These are phyloP conservation scores for Phanerotoma sp. DNA, from an alignment of 2,888 invertebrate species.

Conservation along the genomic window DNA sequence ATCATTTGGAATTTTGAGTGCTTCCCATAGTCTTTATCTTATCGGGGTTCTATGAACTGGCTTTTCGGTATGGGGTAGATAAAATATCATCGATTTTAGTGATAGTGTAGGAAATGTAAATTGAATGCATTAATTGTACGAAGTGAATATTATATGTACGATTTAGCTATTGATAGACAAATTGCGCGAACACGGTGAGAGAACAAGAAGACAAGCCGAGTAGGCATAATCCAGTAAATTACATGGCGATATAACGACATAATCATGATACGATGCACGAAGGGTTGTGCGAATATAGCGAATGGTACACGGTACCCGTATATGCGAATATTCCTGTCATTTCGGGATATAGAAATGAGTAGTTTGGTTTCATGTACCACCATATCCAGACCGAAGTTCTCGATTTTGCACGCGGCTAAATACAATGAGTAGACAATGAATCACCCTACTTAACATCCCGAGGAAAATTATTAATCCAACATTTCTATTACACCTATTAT, in stretches of 20 bases:
- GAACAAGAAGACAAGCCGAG: constrained; percentile 8
- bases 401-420: constrained; percentile 46
- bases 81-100: too few species aligned
- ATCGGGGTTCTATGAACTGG: too few species aligned
- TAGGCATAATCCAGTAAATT: constrained; percentile 33
- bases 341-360: constrained; percentile 32
- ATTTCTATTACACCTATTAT: background rate
- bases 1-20: too few species aligned
- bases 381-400: constrained; percentile 49
- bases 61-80: too few species aligned
- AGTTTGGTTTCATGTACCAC: constrained; percentile 44
- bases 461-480: constrained; percentile 1
- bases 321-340: constrained; percentile 55
- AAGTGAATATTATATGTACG: background rate
- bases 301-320: constrained; percentile 47
- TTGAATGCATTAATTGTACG: background rate
- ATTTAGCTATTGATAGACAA: constrained; percentile 12
- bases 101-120: too few species aligned
- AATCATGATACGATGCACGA: constrained; percentile 46
- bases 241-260: constrained; percentile 28
- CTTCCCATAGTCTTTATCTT: too few species aligned
- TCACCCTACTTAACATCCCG: constrained; percentile 38
- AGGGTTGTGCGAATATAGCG: constrained; percentile 35
- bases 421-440: constrained; percentile 52
- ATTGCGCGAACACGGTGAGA: constrained; percentile 8